phyloP scores from a whole-genome alignment of 2,888 invertebrate genomes.

The Ecliptopera silaceata region DNA sequence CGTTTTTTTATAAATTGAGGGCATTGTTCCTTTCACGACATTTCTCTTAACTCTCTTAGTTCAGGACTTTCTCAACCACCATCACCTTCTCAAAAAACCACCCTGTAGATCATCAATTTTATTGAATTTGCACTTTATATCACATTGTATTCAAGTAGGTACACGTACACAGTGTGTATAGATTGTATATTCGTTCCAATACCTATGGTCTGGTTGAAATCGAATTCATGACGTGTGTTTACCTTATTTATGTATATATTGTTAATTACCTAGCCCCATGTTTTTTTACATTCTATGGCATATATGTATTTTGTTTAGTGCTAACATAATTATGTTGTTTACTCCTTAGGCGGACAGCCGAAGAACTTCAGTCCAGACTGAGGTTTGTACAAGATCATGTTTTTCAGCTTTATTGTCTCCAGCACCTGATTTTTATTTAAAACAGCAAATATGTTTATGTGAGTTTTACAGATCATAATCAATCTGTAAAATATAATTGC shows the following conservation, averaged over 20 bases:
- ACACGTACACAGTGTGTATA: background rate
- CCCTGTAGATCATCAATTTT: too few relatives aligned
- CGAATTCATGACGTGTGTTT: background rate
- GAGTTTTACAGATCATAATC: background rate
- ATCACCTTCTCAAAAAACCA: too few relatives aligned
- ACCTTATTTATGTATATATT: conserved; percentile 11
- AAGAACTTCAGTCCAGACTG: conserved; percentile 67
- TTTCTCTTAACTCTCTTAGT: too few relatives aligned
- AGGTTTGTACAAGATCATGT: conserved; percentile 51
- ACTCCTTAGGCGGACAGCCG: conserved; percentile 67
- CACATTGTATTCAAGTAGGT: background rate
- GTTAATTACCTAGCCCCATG: background rate
- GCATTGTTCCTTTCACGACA: too few relatives aligned
- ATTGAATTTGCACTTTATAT: background rate
- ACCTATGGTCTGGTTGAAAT: conserved; percentile 9
- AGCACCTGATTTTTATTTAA: background rate
- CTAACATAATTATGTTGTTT: conserved; percentile 48
- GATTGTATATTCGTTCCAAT: background rate
- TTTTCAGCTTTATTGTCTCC: background rate
- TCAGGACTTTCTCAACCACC: background rate
- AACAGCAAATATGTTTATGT: too few relatives aligned
- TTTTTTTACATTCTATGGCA: background rate
- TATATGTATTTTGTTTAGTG: conserved; percentile 35
- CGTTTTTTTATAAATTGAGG: too few relatives aligned
- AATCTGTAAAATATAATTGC: background rate